Evolutionary conservation across 2,888 invertebrate genomes (phyloP).

Genomic region (Brenthis daphne): DNA sequence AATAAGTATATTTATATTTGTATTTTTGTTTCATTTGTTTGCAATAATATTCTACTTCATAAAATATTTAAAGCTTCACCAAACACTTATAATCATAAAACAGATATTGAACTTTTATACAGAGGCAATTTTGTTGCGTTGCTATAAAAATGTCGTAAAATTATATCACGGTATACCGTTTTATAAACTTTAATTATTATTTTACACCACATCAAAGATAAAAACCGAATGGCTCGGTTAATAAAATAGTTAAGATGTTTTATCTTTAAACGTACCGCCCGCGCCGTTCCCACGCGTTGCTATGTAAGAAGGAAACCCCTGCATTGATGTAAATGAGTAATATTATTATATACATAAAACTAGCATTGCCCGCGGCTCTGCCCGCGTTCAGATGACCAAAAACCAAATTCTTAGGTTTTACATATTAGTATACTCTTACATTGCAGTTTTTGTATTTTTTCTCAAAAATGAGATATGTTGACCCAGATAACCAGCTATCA

Average conservation of each 20-base stretch:
- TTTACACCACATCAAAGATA: conserved; percentile 10
- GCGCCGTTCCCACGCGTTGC: neutral
- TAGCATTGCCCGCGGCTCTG: no score
- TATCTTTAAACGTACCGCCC: neutral
- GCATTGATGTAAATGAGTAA: neutral
- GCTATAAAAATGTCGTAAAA: conserved; percentile 24
- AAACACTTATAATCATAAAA: conserved; percentile 1
- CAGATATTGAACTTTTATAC: conserved; percentile 13
- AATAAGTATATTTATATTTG: no score
- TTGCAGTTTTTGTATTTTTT: no score
- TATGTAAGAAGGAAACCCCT: neutral
- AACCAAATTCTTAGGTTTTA: no score
- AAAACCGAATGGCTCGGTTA: conserved; percentile 5
- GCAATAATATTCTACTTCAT: no score
- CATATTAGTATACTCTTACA: no score
- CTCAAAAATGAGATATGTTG: no score
- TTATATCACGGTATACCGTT: conserved; percentile 23
- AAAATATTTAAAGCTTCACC: no score
- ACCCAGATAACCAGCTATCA: no score
- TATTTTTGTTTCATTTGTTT: no score
- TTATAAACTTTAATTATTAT: conserved; percentile 22
- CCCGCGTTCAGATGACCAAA: no score
- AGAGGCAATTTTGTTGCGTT: conserved; percentile 6
- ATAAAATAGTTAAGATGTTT: conserved; percentile 13
- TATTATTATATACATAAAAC: no score